A percentile compares a stretch with the other conserved stretches of the same genome.
phyloP scores from a whole-genome alignment of 2,888 invertebrate species.

The Leucania comma region DNA sequence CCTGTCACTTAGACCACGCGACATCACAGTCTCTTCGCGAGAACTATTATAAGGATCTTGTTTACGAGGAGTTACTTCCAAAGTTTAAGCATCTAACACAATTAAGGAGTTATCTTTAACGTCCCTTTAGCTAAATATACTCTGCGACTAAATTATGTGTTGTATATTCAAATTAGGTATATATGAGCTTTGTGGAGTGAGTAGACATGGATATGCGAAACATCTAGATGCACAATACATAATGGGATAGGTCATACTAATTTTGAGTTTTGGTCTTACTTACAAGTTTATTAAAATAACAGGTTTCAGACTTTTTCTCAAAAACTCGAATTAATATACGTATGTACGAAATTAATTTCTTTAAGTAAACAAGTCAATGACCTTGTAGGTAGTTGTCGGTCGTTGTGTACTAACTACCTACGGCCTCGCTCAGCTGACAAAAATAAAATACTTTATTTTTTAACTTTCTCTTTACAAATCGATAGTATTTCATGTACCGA shows the following conservation, averaged over 20 bases:
- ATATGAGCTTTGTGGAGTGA: constrained; percentile 16
- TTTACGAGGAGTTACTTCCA: constrained; percentile 73
- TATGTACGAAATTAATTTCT: no score
- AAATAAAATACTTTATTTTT: no score
- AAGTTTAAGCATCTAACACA: constrained; percentile 73
- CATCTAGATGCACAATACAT: not conserved
- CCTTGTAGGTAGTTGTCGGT: no score
- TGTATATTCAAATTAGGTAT: constrained; percentile 27
- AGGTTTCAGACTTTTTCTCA: no score
- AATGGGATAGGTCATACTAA: not conserved
- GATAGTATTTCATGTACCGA: no score
- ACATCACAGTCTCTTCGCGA: constrained; percentile 63
- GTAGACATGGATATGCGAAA: not conserved
- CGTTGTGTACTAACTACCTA: no score
- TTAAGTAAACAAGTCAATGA: no score
- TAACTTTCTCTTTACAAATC: no score
- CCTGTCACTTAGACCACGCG: constrained; percentile 66
- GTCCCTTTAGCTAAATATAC: constrained; percentile 61
- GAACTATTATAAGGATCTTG: constrained; percentile 76
- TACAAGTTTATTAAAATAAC: no score
- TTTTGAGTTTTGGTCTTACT: not conserved
- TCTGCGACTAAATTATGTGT: constrained; percentile 35
- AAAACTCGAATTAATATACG: no score
- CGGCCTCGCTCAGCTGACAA: no score
- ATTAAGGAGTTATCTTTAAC: constrained; percentile 72